A percentile compares a stretch with the other conserved stretches of the same genome.
Conservation (phyloP, 2,888 invertebrate genomes). For the Conistra vaccinii region DNA sequence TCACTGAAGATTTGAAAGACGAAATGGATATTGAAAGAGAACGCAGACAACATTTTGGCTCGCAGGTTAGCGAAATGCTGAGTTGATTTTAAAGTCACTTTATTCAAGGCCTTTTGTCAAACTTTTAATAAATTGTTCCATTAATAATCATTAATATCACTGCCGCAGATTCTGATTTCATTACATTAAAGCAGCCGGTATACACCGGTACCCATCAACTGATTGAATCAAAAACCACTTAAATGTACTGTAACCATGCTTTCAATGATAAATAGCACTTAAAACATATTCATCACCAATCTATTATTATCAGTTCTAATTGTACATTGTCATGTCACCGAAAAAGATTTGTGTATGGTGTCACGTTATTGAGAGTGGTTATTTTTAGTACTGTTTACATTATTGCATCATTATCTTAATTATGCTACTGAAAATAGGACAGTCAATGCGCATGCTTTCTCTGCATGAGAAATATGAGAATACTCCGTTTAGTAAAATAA, state of each 20-base stretch:
- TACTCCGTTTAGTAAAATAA: no score
- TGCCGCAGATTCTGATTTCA: background rate
- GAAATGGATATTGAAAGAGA: no score
- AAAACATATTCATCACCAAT: background rate
- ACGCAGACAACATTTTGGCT: no score
- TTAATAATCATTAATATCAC: background rate
- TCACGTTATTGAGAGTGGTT: background rate
- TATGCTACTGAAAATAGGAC: background rate
- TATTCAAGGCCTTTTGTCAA: no score
- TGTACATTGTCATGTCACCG: slow-evolving; percentile 3
- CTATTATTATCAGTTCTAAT: slow-evolving; percentile 1
- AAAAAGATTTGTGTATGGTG: slow-evolving; percentile 15
- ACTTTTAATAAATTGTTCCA: background rate
- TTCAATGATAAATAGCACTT: slow-evolving; percentile 32
- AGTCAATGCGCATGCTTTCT: no score
- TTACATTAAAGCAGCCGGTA: slow-evolving; percentile 17
- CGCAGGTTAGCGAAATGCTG: no score
- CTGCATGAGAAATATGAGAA: no score
- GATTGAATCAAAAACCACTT: slow-evolving; percentile 43
- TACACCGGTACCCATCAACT: slow-evolving; percentile 3
- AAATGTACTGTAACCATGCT: background rate
- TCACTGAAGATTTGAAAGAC: no score
- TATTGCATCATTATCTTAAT: background rate
- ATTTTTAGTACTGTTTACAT: background rate
- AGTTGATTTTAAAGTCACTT: no score